phyloP scores from a whole-genome alignment of 1,140 invertebrate species.

The Caenorhabditis latens region DNA sequence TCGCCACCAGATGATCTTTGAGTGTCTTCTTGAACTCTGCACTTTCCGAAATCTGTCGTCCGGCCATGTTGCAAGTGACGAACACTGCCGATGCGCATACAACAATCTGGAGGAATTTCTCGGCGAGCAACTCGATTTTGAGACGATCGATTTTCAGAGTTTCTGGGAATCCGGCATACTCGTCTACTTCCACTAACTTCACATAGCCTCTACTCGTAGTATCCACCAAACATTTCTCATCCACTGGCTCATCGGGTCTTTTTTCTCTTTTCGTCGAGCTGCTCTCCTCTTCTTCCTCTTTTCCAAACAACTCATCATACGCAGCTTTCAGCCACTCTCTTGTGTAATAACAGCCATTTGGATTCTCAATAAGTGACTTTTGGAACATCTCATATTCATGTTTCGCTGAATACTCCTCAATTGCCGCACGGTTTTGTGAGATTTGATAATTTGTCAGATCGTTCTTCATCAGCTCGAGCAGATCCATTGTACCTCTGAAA shows the following conservation, averaged over 20 bases:
- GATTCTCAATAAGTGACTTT: conserved; percentile 18
- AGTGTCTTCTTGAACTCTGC: conserved; percentile 49
- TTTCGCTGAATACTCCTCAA: conserved; percentile 60
- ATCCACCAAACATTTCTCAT: not conserved
- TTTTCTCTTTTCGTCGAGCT: not conserved
- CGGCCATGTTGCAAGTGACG: conserved; percentile 58
- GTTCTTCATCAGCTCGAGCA: conserved; percentile 58
- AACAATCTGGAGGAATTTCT: conserved; percentile 54
- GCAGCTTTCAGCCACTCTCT: conserved; percentile 45
- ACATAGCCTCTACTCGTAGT: conserved; percentile 24
- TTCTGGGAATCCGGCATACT: conserved; percentile 54
- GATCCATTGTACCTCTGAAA: conserved; percentile 52
- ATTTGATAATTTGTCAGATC: conserved; percentile 59
- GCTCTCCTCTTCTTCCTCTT: not conserved
- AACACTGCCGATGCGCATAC: conserved; percentile 39
- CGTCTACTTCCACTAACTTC: conserved; percentile 12
- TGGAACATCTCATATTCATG: conserved; percentile 56
- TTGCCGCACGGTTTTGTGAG: conserved; percentile 34
- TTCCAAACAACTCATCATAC: conserved; percentile 17
- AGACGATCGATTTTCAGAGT: conserved; percentile 29
- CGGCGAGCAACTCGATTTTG: conserved; percentile 21
- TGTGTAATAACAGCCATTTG: conserved; percentile 45
- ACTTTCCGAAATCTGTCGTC: conserved; percentile 54
- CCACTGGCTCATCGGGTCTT: not conserved
- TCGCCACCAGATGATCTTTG: conserved; percentile 54